A percentile compares a stretch with the other conserved stretches of the same genome.
Evolutionary conservation across 1,140 invertebrate genomes (phyloP).

Genomic region (Nautilus pompilius): DNA sequence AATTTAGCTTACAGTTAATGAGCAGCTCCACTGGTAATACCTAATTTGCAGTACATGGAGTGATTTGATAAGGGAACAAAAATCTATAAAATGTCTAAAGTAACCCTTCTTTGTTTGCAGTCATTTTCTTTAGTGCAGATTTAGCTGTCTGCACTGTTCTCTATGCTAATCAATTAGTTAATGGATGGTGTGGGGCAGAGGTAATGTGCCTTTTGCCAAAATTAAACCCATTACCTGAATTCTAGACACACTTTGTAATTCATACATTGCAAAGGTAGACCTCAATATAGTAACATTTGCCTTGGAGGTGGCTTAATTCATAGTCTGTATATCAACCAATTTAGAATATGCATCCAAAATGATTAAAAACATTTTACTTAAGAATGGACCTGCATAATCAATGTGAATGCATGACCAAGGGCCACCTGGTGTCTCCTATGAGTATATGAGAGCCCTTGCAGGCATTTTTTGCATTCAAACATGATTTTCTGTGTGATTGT

Average conservation of each 20-base stretch:
- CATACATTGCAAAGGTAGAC: slow-evolving; percentile 44
- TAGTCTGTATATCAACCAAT: slow-evolving; percentile 17
- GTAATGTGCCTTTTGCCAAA: slow-evolving; percentile 46
- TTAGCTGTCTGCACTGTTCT: slow-evolving; percentile 18
- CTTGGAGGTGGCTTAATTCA: slow-evolving; percentile 15
- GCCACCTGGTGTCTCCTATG: slow-evolving; percentile 14
- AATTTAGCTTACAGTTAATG: too few species aligned
- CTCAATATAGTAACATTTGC: too few species aligned
- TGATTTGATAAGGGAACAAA: too few species aligned
- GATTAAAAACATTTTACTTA: slow-evolving; percentile 19
- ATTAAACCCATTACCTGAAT: slow-evolving; percentile 54
- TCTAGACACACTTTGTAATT: slow-evolving; percentile 42
- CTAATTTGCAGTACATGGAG: too few species aligned
- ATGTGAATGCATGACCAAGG: slow-evolving; percentile 14
- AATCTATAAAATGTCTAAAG: too few species aligned
- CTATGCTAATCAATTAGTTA: slow-evolving; percentile 39
- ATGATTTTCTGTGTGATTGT: too few species aligned
- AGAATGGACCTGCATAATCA: slow-evolving; percentile 29
- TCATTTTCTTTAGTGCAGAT: not conserved
- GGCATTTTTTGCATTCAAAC: slow-evolving; percentile 2
- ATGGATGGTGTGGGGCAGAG: slow-evolving; percentile 36
- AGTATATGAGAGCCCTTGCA: not conserved
- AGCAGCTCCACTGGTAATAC: too few species aligned
- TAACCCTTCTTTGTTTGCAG: too few species aligned
- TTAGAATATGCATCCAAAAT: slow-evolving; percentile 18